phyloP scores from a whole-genome alignment of 2,113 vertebrate species.

The Cinclus mexicanus region DNA sequence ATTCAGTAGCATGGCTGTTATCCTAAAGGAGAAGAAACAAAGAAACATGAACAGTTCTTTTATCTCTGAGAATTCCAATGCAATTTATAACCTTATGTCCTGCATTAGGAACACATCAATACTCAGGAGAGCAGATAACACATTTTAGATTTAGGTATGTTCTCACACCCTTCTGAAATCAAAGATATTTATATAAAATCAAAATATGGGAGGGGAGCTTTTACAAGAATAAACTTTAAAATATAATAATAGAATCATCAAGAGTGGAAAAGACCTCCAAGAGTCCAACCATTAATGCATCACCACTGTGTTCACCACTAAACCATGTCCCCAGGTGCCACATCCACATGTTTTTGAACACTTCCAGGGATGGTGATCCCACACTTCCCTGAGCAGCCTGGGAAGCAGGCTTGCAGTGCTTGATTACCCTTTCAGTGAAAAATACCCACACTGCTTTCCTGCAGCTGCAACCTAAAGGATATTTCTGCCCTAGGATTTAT shows the following conservation, averaged over 20 bases:
- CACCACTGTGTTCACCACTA: background rate
- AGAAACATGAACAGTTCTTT: background rate
- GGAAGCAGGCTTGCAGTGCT: background rate
- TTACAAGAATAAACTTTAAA: background rate
- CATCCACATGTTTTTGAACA: background rate
- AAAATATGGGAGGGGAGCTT: background rate
- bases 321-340: background rate
- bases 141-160: background rate
- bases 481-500: background rate
- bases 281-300: background rate
- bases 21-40: background rate
- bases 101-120: background rate
- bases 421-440: background rate
- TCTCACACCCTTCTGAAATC: background rate
- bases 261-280: background rate
- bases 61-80: background rate
- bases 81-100: background rate
- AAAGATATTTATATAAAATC: background rate
- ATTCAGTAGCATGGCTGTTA: background rate
- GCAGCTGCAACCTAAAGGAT: background rate
- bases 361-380: background rate
- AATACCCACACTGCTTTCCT: background rate
- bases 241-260: background rate
- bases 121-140: background rate
- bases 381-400: background rate